Evolutionary conservation across 2,113 vertebrate genomes (phyloP).

Genomic region (Zootoca vivipara): DNA sequence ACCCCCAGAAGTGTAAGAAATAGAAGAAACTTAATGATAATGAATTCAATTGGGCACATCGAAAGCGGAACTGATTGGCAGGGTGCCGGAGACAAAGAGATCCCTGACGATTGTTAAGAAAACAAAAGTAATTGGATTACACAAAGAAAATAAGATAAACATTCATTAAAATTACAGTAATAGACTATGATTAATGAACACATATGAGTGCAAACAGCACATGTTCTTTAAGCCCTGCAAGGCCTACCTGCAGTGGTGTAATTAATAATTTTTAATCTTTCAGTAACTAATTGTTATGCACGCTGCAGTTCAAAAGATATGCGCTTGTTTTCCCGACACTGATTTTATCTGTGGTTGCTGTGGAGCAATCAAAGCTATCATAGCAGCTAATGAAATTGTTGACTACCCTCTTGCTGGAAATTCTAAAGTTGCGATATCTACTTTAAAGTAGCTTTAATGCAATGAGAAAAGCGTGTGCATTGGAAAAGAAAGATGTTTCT

Average conservation of each 20-base stretch:
- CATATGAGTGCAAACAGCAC: slow-evolving; percentile 30
- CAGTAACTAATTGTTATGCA: slow-evolving; percentile 44
- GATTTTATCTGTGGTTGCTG: slow-evolving; percentile 54
- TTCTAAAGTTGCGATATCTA: slow-evolving; percentile 40
- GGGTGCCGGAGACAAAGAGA: slow-evolving; percentile 68
- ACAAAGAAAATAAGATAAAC: slow-evolving; percentile 81
- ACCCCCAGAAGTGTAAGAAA: slow-evolving; percentile 72
- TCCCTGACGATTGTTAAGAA: slow-evolving; percentile 70
- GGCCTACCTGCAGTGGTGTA: slow-evolving; percentile 53
- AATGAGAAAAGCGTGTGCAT: background rate
- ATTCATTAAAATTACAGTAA: slow-evolving; percentile 79
- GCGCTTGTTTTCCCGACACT: slow-evolving; percentile 43
- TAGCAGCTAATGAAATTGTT: slow-evolving; percentile 52
- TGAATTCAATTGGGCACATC: slow-evolving; percentile 81
- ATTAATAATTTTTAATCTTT: slow-evolving; percentile 62
- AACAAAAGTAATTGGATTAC: slow-evolving; percentile 81
- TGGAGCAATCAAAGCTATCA: slow-evolving; percentile 54
- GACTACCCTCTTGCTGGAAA: slow-evolving; percentile 1
- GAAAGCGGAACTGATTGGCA: slow-evolving; percentile 75
- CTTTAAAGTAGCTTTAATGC: slow-evolving; percentile 5
- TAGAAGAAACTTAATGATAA: slow-evolving; percentile 77
- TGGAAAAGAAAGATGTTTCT: background rate
- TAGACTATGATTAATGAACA: slow-evolving; percentile 77
- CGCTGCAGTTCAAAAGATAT: slow-evolving; percentile 41
- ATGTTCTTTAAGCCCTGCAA: slow-evolving; percentile 51